phyloP scores from a whole-genome alignment of 1,140 invertebrate species.

The Aphis craccivora region DNA sequence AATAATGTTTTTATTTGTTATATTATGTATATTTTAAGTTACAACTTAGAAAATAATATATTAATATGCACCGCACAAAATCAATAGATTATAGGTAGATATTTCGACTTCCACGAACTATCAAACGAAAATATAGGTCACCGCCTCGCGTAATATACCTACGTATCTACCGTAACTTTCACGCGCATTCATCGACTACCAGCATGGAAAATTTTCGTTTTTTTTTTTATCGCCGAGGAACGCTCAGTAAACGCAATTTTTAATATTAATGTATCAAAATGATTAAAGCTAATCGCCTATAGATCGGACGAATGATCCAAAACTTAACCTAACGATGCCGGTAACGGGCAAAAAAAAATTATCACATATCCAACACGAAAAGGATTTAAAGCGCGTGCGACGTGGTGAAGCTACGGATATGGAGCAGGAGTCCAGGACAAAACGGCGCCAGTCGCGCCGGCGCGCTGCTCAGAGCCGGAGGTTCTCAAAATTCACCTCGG shows the following conservation, averaged over 20 bases:
- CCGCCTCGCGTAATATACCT: neutral
- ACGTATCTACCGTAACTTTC: neutral
- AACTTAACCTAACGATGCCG: neutral
- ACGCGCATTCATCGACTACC: neutral
- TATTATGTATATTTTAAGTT: neutral
- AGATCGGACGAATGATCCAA: neutral
- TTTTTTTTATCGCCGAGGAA: neutral
- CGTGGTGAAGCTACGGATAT: neutral
- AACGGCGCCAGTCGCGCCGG: neutral
- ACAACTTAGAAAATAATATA: neutral
- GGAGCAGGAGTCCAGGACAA: neutral
- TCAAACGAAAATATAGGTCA: neutral
- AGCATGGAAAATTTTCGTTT: neutral
- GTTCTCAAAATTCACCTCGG: slow-evolving; percentile 1
- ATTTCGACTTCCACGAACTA: neutral
- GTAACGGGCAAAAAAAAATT: neutral
- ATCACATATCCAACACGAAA: neutral
- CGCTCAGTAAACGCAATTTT: neutral
- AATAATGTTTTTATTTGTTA: neutral
- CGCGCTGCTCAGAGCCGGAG: neutral
- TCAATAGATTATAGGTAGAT: neutral
- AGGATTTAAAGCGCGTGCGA: neutral
- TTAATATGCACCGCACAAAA: neutral
- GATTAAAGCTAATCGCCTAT: neutral
- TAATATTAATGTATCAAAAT: neutral